Conservation (phyloP, 2,888 invertebrate species). For the Phortica magna region DNA sequence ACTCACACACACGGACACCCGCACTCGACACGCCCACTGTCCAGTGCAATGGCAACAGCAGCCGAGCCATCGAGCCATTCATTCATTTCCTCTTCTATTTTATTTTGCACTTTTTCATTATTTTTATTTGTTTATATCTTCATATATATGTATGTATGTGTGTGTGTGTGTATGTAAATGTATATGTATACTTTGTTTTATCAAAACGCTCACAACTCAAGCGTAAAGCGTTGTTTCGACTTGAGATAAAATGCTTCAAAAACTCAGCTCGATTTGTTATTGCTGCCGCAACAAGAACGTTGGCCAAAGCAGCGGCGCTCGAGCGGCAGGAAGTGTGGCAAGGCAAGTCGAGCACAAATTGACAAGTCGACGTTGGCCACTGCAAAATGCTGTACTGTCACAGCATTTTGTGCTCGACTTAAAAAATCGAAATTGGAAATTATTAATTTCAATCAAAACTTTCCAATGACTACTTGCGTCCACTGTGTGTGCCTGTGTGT, state of each 20-base stretch:
- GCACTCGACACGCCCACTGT: too few species aligned
- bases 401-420: neutral
- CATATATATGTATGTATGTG: too few species aligned
- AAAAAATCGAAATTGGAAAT: conserved; percentile 61
- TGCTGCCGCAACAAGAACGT: neutral
- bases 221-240: conserved; percentile 15
- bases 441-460: conserved; percentile 69
- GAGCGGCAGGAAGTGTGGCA: neutral
- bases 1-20: neutral
- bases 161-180: too few species aligned
- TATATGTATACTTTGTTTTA: neutral
- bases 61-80: neutral
- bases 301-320: neutral
- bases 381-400: too few species aligned
- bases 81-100: neutral
- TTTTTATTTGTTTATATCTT: too few species aligned
- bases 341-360: neutral
- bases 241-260: neutral
- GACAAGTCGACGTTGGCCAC: neutral
- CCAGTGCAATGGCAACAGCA: neutral
- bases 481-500: neutral
- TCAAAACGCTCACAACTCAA: conserved; percentile 17
- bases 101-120: too few species aligned
- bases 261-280: neutral
- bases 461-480: conserved; percentile 35